These are phyloP conservation scores for Paradisaea rubra DNA, from an alignment of 2,113 vertebrate species.

Conservation along the genomic window DNA sequence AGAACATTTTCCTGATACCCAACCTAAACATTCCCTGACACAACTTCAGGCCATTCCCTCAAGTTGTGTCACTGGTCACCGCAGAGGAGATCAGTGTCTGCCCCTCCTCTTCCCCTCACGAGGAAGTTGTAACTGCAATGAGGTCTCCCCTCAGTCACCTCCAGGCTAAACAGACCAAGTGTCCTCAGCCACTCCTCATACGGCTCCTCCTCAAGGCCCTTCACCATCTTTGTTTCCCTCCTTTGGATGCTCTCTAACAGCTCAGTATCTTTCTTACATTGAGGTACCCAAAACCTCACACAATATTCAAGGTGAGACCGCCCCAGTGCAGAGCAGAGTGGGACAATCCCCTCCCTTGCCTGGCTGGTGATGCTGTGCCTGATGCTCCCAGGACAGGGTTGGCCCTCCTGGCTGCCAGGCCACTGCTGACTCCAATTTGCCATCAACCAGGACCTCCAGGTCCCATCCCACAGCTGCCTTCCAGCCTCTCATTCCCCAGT, in stretches of 20 bases:
- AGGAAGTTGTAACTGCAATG: not conserved
- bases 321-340: not conserved
- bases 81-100: not conserved
- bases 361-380: accelerated
- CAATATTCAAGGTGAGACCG: not conserved
- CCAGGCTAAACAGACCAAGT: not conserved
- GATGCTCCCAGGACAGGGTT: not conserved
- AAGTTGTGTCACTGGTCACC: not conserved
- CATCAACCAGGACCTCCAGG: not conserved
- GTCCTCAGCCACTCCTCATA: not conserved
- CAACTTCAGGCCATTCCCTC: not conserved
- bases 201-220: not conserved
- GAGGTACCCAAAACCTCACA: not conserved
- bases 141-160: not conserved
- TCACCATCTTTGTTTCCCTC: not conserved
- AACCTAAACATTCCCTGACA: not conserved
- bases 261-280: not conserved
- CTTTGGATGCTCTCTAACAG: not conserved
- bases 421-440: not conserved
- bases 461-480: not conserved
- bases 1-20: not conserved
- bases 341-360: not conserved
- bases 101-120: not conserved
- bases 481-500: not conserved
- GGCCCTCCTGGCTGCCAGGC: not conserved